Evolutionary conservation across 2,888 invertebrate species (phyloP), one percentile per base, ranked within the genome.

Genomic region (Acronicta leporina): DNA sequence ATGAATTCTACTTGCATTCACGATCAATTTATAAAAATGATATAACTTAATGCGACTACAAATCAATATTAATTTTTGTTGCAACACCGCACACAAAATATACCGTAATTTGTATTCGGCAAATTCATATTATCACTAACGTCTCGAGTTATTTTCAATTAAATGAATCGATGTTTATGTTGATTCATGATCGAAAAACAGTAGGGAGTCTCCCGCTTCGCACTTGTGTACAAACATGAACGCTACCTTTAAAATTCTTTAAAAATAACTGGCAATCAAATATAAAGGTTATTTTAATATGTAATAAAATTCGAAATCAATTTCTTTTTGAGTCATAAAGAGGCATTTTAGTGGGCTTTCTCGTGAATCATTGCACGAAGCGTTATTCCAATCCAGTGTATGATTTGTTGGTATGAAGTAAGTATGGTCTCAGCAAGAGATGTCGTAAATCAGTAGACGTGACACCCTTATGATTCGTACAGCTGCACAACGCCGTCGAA

Each of bases 271-370:
- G 85, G 87, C 86, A 85, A 89, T 90, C 87, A 86, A 88, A 92
- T 85, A 85, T 88, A 90, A 89, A 91, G 88, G 90, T 90, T 91
- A 91, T 86, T 92, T 92, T 92, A 92, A 92, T 92, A 92, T 90
- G 91, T 90, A 92, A 88, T 93, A 91, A 92, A 92, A 91, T 90
- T 89, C 87, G 80, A 89, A 92, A 92, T 93, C 90, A 90, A 93
- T 92, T 92, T 89, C 87, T 89, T 89, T 90, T 85, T 75, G 73
- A 85, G 87, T 84, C 81, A 86, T 92, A 92, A 92, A 92, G 85
- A 85, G 70, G 80, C 76, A 74, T 86, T 90, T 91, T 87, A 88
- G 88, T 87, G 82, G 79, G 79, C 80, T 85, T 83, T 86, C 81
- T 80, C 73, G 83, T 90, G 90, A 91, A 88, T 89, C 88, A 90